Percentiles rank a stretch among this genome's conserved stretches.
Conservation (phyloP, 2,113 vertebrate genomes). For the Maccullochella peelii region DNA sequence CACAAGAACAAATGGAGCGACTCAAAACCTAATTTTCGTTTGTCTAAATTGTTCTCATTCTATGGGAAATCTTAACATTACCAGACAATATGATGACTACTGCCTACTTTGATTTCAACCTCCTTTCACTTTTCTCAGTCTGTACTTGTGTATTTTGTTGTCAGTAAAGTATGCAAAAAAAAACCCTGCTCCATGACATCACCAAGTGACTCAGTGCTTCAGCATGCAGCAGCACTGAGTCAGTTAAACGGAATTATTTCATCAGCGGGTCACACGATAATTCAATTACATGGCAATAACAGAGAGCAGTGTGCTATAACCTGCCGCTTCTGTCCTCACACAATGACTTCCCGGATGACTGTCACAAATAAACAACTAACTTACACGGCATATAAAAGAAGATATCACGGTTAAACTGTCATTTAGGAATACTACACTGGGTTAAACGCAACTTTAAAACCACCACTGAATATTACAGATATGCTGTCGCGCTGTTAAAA, state of each 20-base stretch:
- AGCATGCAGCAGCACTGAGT: background rate
- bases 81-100: background rate
- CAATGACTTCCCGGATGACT: background rate
- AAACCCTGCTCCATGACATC: background rate
- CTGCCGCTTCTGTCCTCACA: background rate
- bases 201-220: slow-evolving; percentile 52
- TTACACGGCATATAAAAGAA: background rate
- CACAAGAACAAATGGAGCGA: background rate
- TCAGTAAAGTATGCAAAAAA: background rate
- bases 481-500: accelerated
- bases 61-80: background rate
- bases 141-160: background rate
- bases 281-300: background rate
- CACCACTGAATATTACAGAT: background rate
- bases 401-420: background rate
- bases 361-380: background rate
- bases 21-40: background rate
- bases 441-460: background rate
- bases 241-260: background rate
- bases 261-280: slow-evolving; percentile 51
- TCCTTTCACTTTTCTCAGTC: background rate
- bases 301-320: background rate
- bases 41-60: background rate
- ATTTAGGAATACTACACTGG: background rate
- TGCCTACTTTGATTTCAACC: background rate